Evolutionary conservation across 2,113 vertebrate species (phyloP).

Genomic region (Suricata suricatta): DNA sequence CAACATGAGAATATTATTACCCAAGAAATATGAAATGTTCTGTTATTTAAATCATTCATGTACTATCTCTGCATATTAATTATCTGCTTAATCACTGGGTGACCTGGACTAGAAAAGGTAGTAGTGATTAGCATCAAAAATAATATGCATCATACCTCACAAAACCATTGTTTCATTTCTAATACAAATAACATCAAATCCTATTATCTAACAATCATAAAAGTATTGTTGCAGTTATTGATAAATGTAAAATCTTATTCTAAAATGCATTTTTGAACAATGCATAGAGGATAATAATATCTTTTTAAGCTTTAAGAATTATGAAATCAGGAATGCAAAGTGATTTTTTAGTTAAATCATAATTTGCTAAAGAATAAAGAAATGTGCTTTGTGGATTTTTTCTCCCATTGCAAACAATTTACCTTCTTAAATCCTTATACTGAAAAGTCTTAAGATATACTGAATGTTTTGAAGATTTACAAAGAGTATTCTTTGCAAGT

Average conservation of each 20-base stretch:
- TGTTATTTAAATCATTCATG: slow-evolving; percentile 52
- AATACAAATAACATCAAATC: background rate
- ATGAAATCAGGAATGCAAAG: background rate
- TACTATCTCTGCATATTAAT: slow-evolving; percentile 16
- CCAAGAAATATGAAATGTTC: background rate
- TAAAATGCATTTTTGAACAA: slow-evolving; percentile 42
- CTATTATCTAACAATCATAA: slow-evolving; percentile 48
- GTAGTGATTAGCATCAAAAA: slow-evolving; percentile 33
- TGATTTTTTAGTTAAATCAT: background rate
- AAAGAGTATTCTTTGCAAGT: background rate
- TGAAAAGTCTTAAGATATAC: background rate
- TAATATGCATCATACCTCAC: background rate
- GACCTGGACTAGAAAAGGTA: slow-evolving; percentile 46
- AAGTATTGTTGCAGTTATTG: background rate
- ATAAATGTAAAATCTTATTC: background rate
- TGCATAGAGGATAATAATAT: background rate
- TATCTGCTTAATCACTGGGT: slow-evolving; percentile 52
- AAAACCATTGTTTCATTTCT: slow-evolving; percentile 51
- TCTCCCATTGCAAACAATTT: background rate
- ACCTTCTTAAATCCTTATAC: background rate
- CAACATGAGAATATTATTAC: slow-evolving; percentile 6
- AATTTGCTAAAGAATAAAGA: background rate
- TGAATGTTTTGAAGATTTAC: background rate
- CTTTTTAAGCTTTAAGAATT: background rate
- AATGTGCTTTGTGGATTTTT: background rate